Base-by-base conservation (phyloP, 2,888 invertebrate species). In the Plagodis pulveraria region DNA sequence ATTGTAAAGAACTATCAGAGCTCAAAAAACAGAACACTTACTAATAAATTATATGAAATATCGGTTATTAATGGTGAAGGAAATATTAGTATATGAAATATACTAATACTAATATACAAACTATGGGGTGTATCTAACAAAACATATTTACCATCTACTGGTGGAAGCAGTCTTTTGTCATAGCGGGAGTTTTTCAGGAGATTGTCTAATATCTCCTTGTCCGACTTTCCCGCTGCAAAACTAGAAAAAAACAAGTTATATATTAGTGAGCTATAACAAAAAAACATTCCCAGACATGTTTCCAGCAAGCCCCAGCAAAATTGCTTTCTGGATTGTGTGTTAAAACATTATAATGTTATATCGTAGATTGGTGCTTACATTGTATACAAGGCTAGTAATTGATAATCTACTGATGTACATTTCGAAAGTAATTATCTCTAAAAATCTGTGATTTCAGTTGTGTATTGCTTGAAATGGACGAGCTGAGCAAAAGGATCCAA, bases 151-250 rank as follows among this genome's bases (percentile, higher is more conserved):
- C 97, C 97, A 94, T 96, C 95, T 82, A 97, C 97, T 80, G 97
- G 97, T 80, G 98, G 98, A 83, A 97, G 94, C 87, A 98, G 95
- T 93, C 98, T 95, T 94, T 97, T 97, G 94, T 98, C 98, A 93
- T 98, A 98, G 90, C 97, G 96, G 83, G 96, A 96, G 81, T 96
- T 95, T 92, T 96, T 95, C 83, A 98, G 94, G 81, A 98, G 94
- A 92, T 97, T 96, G 94, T 98, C 98, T 93, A 98, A 94, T 88
- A 97, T 97, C 93, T 97, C 97, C 93, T 97, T 97, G 94, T 97
- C 97, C 87, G 97, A 97, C 94, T 97, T 97, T 78, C 97, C 97
- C 91, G 97, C 97, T 89, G 96, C 97, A 91, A 97, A 97, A 93
- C 97, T 97, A 94, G 57, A 94, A 94, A 70, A n/a, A 50, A 70